Conservation (phyloP, 2,888 invertebrate species). For the Polydrusus tereticollis region DNA sequence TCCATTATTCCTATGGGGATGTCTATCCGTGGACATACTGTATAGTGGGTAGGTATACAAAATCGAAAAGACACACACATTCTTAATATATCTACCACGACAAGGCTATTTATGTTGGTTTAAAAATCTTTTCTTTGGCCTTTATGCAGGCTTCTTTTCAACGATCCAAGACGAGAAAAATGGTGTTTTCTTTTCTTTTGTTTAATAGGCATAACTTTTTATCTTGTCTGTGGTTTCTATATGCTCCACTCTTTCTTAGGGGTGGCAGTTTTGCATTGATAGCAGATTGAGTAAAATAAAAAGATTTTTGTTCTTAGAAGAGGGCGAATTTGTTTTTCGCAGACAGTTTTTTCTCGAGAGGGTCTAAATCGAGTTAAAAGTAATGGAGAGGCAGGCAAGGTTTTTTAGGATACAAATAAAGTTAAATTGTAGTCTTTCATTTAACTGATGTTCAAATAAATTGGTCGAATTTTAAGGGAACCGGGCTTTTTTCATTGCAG, state of each 20-base stretch:
- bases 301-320: conserved; percentile 21
- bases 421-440: conserved; percentile 19
- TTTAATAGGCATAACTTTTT: conserved; percentile 29
- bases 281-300: conserved; percentile 23
- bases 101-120: neutral
- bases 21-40: too few species aligned
- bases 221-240: conserved; percentile 26
- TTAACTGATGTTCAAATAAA: conserved; percentile 12
- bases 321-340: conserved; percentile 24
- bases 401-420: conserved; percentile 22
- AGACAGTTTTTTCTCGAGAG: conserved; percentile 12
- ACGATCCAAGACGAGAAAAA: conserved; percentile 20
- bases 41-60: too few species aligned
- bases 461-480: neutral
- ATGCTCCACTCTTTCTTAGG: conserved; percentile 15
- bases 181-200: conserved; percentile 19
- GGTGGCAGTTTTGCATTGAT: conserved; percentile 23
- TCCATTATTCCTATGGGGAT: too few species aligned
- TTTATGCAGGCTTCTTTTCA: conserved; percentile 10
- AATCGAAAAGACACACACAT: too few species aligned
- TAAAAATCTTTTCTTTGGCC: neutral
- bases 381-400: conserved; percentile 12
- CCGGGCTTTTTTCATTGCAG: neutral
- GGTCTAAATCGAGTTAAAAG: conserved; percentile 17
- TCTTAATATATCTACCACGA: neutral